A percentile compares a stretch with the other conserved stretches of the same genome.
phyloP scores from a whole-genome alignment of 2,797 vertebrate species.

The Enteromius argenteus region DNA sequence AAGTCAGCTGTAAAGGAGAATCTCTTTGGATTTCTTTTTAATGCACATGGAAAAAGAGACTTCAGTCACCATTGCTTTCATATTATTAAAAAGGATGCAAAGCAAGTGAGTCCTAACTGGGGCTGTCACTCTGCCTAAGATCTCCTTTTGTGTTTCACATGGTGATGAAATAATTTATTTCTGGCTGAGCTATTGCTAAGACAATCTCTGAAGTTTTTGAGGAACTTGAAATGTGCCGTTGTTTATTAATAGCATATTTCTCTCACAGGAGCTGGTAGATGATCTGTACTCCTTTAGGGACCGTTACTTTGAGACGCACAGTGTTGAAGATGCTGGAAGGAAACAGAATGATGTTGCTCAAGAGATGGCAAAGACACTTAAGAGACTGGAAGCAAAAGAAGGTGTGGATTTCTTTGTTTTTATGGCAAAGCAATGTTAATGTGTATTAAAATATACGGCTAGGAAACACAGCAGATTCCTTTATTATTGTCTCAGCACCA shows the following conservation, averaged over 20 bases:
- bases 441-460: neutral
- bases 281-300: conserved; percentile 87
- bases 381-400: conserved; percentile 81
- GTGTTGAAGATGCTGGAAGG: conserved; percentile 82
- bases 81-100: neutral
- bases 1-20: neutral
- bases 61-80: neutral
- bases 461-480: neutral
- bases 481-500: neutral
- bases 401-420: conserved; percentile 65
- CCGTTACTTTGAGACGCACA: conserved; percentile 87
- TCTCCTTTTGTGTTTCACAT: neutral
- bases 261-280: conserved; percentile 85
- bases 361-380: conserved; percentile 81
- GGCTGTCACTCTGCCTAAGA: neutral
- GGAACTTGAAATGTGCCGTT: neutral
- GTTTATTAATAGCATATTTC: neutral
- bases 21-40: neutral
- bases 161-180: neutral
- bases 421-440: neutral
- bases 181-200: neutral
- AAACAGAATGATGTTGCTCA: conserved; percentile 83
- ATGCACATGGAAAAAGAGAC: neutral
- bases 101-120: neutral
- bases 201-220: neutral